Percentiles rank a stretch among this genome's conserved stretches.
These are phyloP conservation scores for Sycophila texana DNA, from an alignment of 2,888 invertebrate species.

Conservation along the genomic window DNA sequence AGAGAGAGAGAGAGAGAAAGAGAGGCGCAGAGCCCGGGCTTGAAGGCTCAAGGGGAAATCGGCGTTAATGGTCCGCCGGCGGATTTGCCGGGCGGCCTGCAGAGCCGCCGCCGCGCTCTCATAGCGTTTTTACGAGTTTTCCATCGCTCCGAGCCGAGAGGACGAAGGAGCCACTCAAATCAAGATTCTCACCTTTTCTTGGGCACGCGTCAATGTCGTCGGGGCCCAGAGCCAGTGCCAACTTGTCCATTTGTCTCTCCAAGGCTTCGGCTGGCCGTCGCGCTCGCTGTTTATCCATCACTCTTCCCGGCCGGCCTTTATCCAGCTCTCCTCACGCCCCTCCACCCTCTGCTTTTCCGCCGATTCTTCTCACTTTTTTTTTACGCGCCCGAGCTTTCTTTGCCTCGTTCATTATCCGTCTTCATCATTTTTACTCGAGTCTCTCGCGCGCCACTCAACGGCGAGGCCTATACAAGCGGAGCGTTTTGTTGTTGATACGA, in stretches of 20 bases:
- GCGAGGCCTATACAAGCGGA: no score
- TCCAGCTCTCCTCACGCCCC: conserved; percentile 2
- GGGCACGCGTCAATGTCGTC: conserved; percentile 30
- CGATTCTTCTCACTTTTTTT: conserved; percentile 9
- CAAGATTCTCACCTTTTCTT: conserved; percentile 69
- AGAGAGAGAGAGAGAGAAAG: not conserved
- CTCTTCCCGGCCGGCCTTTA: conserved; percentile 32
- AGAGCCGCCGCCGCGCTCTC: conserved; percentile 57
- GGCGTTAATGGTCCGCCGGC: conserved; percentile 68
- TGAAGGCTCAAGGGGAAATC: conserved; percentile 67
- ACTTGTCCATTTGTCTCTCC: conserved; percentile 34
- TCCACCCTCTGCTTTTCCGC: no score
- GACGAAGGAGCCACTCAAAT: conserved; percentile 66
- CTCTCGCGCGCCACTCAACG: no score
- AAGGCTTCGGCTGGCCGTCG: conserved; percentile 15
- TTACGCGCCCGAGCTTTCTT: conserved; percentile 25
- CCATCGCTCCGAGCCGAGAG: conserved; percentile 59
- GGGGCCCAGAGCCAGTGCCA: not conserved
- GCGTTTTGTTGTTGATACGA: conserved; percentile 7
- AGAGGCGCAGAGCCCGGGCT: not conserved
- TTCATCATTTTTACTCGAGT: conserved; percentile 30
- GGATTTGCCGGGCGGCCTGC: conserved; percentile 60
- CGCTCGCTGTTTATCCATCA: conserved; percentile 58
- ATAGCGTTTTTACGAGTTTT: conserved; percentile 65
- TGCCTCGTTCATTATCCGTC: conserved; percentile 34